Evolutionary conservation across 2,797 vertebrate genomes (phyloP).

Genomic region (Acipenser transmontanus): DNA sequence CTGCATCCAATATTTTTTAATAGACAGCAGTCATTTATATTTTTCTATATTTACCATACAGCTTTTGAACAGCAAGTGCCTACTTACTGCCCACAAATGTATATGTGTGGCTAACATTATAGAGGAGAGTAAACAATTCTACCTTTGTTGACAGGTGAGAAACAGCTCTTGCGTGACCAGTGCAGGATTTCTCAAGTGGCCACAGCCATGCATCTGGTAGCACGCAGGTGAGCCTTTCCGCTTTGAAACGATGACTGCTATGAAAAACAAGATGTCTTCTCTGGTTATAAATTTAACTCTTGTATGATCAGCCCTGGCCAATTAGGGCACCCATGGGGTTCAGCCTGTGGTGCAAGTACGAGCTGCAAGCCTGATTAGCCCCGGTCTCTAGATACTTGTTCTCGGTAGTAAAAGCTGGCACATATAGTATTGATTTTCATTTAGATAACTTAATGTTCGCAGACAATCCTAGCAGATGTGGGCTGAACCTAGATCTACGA

Average conservation of each 20-base stretch:
- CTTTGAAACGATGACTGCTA: conserved; percentile 45
- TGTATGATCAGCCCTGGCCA: conserved; percentile 65
- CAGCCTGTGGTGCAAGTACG: conserved; percentile 49
- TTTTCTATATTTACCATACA: too few relatives aligned
- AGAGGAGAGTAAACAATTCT: conserved; percentile 47
- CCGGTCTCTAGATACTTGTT: conserved; percentile 68
- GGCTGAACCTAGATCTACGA: conserved; percentile 73
- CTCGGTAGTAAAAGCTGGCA: conserved; percentile 76
- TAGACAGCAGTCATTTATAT: too few relatives aligned
- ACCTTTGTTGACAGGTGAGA: conserved; percentile 63
- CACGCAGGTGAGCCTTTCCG: conserved; percentile 49
- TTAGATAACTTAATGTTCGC: conserved; percentile 98
- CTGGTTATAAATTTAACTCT: conserved; percentile 70
- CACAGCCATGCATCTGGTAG: conserved; percentile 32
- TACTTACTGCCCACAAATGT: background rate
- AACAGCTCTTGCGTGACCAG: conserved; percentile 47
- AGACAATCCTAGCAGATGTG: conserved; percentile 78
- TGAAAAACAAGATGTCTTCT: conserved; percentile 52
- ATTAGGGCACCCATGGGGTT: conserved; percentile 66
- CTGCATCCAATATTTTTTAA: too few relatives aligned
- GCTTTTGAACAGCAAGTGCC: background rate
- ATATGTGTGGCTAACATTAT: conserved; percentile 42
- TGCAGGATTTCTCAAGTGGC: conserved; percentile 48
- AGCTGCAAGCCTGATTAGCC: conserved; percentile 70
- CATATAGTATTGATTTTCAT: conserved; percentile 97